Evolutionary conservation across 2,113 vertebrate genomes (phyloP), one percentile per base, ranked within the genome.

Genomic region (Trematomus loennbergii): DNA sequence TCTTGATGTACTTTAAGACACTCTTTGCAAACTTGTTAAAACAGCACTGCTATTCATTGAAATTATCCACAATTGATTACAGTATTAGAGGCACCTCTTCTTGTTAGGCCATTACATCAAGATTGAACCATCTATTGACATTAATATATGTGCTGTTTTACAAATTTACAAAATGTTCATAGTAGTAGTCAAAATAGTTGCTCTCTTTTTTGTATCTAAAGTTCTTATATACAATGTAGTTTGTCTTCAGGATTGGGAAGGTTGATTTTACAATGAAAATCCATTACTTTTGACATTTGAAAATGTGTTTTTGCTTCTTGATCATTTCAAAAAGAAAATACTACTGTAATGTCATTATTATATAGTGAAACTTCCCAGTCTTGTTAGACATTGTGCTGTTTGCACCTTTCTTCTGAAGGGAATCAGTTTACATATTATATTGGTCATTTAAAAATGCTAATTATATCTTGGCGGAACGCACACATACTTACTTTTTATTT

Each of bases 21-120:
- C 45, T 55, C 67, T 80, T 71, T 81, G 67, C 43, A 78, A 79
- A 75, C 18, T 61, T 88, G 73, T 60, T 55, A 43, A 78, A 85
- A 78, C 57, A 70, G 75, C 79, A 83, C 52, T 45, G 1, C 33
- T 33, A 7, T 49, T n/a, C 40, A 57, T 16, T 33, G 55, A 36
- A 66, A 75, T 16, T 29, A 29, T 40, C 3, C 2, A 48, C 16
- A 52, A 12, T 46, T 40, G 46, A 1, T 29, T 45, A 22, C 29
- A 58, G 17, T 76, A 52, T 25, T 69, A 61, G 1, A 53, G 11
- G 43, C 40, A 72, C 15, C 16, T 73, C 16, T 13, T 54, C n/a
- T 59, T 54, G 25, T 63, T 9, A 55, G 53, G 71, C 4, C 6
- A 43, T 12, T 22, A 25, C 9, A 4, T 67, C 20, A 25, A 52